phyloP scores from a whole-genome alignment of 2,888 invertebrate genomes.

The Tethea ocularis region DNA sequence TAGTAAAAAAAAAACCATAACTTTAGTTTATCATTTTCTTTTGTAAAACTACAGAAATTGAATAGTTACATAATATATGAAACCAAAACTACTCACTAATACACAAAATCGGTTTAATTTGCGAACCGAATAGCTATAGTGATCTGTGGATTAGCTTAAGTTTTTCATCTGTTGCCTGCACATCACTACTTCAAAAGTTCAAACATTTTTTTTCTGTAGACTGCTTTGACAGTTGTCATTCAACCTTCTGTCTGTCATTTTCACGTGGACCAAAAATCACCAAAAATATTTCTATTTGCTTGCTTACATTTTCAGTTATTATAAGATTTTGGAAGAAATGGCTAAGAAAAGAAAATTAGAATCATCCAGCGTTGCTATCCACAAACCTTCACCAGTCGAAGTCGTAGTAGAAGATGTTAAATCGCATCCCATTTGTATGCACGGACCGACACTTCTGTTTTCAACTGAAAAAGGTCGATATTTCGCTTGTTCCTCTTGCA shows the following conservation, averaged over 20 bases:
- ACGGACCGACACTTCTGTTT: slow-evolving; percentile 91
- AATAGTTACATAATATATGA: too few relatives aligned
- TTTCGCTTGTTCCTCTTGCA: slow-evolving; percentile 93
- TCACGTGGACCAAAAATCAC: background rate
- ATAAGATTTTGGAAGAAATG: slow-evolving; percentile 42
- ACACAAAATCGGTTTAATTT: too few relatives aligned
- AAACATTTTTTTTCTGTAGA: too few relatives aligned
- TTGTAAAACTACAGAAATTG: too few relatives aligned
- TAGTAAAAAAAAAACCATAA: background rate
- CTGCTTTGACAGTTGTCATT: background rate
- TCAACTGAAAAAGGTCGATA: slow-evolving; percentile 84
- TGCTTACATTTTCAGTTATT: slow-evolving; percentile 7
- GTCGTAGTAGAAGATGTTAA: slow-evolving; percentile 83
- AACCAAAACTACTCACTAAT: too few relatives aligned
- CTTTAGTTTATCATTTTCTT: too few relatives aligned
- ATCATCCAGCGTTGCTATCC: slow-evolving; percentile 30
- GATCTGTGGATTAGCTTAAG: too few relatives aligned
- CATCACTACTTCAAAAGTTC: too few relatives aligned
- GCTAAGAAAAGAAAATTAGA: slow-evolving; percentile 65
- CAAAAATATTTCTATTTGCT: fast-evolving
- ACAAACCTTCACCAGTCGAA: slow-evolving; percentile 67
- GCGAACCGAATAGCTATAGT: too few relatives aligned
- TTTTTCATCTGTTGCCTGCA: too few relatives aligned
- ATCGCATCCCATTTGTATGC: slow-evolving; percentile 88
- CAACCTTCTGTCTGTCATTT: background rate